Evolutionary conservation across 2,888 invertebrate species (phyloP).

Genomic region (Epiblema foenella): DNA sequence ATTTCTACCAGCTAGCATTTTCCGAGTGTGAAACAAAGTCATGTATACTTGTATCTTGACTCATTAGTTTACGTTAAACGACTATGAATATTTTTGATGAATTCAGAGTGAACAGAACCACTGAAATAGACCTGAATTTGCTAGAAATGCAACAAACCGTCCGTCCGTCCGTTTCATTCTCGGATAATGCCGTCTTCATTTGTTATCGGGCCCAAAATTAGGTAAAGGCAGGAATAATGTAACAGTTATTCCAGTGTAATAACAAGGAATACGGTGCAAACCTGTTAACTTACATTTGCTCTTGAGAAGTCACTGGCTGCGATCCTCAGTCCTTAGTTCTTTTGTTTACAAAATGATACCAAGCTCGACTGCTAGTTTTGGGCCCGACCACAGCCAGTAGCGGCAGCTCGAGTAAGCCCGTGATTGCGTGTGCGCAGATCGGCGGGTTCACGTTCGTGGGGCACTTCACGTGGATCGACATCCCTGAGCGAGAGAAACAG

Average conservation of each 20-base stretch:
- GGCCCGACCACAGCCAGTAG: not conserved
- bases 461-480: constrained; percentile 96
- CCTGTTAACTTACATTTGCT: no score
- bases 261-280: no score
- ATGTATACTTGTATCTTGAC: not conserved
- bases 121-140: no score
- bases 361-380: not conserved
- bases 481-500: constrained; percentile 87
- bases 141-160: no score
- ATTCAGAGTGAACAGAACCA: not conserved
- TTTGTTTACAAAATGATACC: no score
- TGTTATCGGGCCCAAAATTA: not conserved
- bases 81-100: not conserved
- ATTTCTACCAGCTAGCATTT: not conserved
- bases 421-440: constrained; percentile 74
- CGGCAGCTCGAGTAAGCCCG: no score
- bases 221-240: not conserved
- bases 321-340: no score
- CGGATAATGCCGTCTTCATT: not conserved
- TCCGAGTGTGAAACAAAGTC: not conserved
- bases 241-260: no score
- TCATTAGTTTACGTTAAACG: no score
- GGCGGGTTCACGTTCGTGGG: constrained; percentile 95
- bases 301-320: no score
- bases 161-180: not conserved